These are phyloP conservation scores for Poeciliopsis gracilis DNA, from an alignment of 2,797 vertebrate genomes.

Conservation along the genomic window DNA sequence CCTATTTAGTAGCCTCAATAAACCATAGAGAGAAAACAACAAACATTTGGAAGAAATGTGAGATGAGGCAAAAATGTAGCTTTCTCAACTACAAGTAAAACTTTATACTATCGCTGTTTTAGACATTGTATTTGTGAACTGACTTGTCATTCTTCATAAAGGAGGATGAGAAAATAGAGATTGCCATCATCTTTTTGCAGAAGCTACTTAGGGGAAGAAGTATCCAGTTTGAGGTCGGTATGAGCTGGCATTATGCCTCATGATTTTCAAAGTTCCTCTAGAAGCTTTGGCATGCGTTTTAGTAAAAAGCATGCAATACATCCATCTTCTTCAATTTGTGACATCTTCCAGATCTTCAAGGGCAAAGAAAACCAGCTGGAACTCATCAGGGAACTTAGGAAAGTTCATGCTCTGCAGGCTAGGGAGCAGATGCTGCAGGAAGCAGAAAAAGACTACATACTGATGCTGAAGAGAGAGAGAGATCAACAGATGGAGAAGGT, in stretches of 20 bases:
- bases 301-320: background rate
- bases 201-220: slow-evolving; percentile 90
- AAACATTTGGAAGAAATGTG: background rate
- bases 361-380: slow-evolving; percentile 86
- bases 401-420: slow-evolving; percentile 83
- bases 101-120: background rate
- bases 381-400: slow-evolving; percentile 88
- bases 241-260: background rate
- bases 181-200: slow-evolving; percentile 88
- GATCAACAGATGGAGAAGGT: slow-evolving; percentile 82
- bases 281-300: background rate
- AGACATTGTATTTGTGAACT: slow-evolving; percentile 1
- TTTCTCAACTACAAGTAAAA: background rate
- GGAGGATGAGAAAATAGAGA: slow-evolving; percentile 89
- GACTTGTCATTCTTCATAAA: slow-evolving; percentile 45
- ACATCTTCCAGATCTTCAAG: slow-evolving; percentile 86
- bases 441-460: slow-evolving; percentile 75
- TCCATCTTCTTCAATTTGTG: background rate
- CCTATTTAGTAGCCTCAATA: background rate
- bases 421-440: slow-evolving; percentile 82
- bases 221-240: slow-evolving; percentile 86
- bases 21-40: background rate
- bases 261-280: background rate
- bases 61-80: background rate
- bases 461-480: slow-evolving; percentile 80